A percentile compares a stretch with the other conserved stretches of the same genome.
phyloP scores from a whole-genome alignment of 2,888 invertebrate species.

The Cantharis flavilabris region DNA sequence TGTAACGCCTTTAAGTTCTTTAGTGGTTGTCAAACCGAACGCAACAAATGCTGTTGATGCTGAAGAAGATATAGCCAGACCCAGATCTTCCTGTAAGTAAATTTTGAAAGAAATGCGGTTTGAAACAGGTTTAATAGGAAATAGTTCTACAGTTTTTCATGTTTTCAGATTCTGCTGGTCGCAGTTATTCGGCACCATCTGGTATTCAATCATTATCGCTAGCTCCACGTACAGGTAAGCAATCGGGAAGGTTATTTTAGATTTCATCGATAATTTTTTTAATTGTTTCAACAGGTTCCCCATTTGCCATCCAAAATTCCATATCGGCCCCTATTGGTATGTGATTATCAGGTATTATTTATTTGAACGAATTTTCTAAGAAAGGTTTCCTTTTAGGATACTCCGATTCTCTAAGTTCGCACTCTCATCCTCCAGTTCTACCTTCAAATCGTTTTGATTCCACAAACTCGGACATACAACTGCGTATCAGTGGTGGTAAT shows the following conservation, averaged over 20 bases:
- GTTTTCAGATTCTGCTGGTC: background rate
- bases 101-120: too few species aligned
- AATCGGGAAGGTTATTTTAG: too few species aligned
- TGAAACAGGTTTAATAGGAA: background rate
- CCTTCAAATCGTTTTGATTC: too few species aligned
- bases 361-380: background rate
- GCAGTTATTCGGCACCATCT: background rate
- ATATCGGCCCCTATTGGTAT: background rate
- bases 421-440: too few species aligned
- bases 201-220: too few species aligned
- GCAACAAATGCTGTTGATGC: conserved; percentile 59
- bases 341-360: background rate
- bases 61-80: conserved; percentile 50
- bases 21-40: conserved; percentile 70
- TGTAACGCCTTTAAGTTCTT: conserved; percentile 69
- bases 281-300: too few species aligned
- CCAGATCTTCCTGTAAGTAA: background rate
- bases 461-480: too few species aligned
- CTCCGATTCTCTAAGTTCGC: too few species aligned
- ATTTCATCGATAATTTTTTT: too few species aligned
- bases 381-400: background rate
- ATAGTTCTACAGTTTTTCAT: background rate
- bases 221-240: too few species aligned
- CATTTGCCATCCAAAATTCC: too few species aligned
- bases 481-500: background rate